A percentile compares a stretch with the other conserved stretches of the same genome.
These are phyloP conservation scores for Falco biarmicus DNA, from an alignment of 2,797 vertebrate genomes.

Conservation along the genomic window DNA sequence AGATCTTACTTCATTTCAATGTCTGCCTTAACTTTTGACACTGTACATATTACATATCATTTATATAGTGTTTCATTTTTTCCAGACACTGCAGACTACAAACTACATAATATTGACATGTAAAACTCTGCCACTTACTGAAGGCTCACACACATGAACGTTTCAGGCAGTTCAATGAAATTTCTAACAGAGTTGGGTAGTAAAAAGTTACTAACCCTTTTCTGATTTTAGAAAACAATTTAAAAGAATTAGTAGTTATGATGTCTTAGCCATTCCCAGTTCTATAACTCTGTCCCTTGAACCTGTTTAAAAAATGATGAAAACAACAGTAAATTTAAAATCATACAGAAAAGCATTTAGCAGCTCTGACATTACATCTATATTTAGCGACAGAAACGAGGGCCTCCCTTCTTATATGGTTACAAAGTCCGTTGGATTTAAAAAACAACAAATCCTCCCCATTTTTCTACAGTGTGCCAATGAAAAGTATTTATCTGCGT, in stretches of 20 bases:
- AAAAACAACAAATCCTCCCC: constrained; percentile 68
- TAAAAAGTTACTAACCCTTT: constrained; percentile 78
- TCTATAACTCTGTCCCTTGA: constrained; percentile 83
- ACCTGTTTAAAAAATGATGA: constrained; percentile 83
- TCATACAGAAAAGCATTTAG: constrained; percentile 73
- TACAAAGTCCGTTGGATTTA: constrained; percentile 69
- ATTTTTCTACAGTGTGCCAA: constrained; percentile 64
- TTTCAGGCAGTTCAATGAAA: constrained; percentile 82
- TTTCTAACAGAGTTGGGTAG: constrained; percentile 77
- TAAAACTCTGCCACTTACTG: constrained; percentile 78
- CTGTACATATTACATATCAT: constrained; percentile 79
- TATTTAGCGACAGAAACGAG: constrained; percentile 63
- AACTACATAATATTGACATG: constrained; percentile 79
- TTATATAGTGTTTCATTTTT: constrained; percentile 79
- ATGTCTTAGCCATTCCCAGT: constrained; percentile 83
- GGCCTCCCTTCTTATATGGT: constrained; percentile 56
- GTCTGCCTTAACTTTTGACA: constrained; percentile 79
- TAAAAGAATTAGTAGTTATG: constrained; percentile 81
- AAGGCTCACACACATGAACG: constrained; percentile 79
- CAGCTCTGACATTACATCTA: constrained; percentile 68
- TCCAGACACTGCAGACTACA: constrained; percentile 81
- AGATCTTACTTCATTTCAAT: constrained; percentile 76
- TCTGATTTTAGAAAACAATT: constrained; percentile 80
- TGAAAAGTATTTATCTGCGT: constrained; percentile 72
- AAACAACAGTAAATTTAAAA: constrained; percentile 76